Base-by-base conservation (phyloP, 2,888 invertebrate genomes). In the Ferdinandea cuprea region DNA sequence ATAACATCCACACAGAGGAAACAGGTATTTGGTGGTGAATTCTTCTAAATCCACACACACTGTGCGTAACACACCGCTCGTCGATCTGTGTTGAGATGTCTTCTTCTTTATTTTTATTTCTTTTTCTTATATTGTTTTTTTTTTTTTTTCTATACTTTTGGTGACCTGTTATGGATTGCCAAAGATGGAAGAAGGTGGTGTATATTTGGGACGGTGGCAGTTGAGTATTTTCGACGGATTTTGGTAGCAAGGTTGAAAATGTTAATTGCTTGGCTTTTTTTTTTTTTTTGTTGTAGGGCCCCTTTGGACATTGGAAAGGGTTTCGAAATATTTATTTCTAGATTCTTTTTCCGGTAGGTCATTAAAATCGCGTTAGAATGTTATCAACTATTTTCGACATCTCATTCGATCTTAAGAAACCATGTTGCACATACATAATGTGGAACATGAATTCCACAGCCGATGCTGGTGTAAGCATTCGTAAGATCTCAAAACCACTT, bases 11-110 rank as follows among this genome's bases (percentile, higher is more conserved):
- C 72, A 25, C 25, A 61, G 61, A 78, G 63, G 66, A 83, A 83
- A 83, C 83, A 83, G 83, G 83, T 83, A 83, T 83, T 83, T 40
- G 78, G 56, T 78, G 78, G 83, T 83, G 83, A 83, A 83, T 83
- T 83, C 78, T 78, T 83, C 66, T 73, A 83, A 78, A 52, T 83
- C 78, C 77, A 78, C 83, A 78, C 81, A 83, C 83, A 78, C 68
- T 61, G 83, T 83, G 83, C 83, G 83, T 83, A 83, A 83, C 56
- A 83, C 78, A 61, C 72, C 25, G 21, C 44, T n/a, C 52, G 8
- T n/a, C 28, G 40, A 25, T 73, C 44, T 76, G 72, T 68, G 83
- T 77, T 59, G 63, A 78, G 78, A 83, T 78, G 63, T 72, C 71
- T 78, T 83, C 37, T 37, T 59, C 28, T 76, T 79, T 59, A 42